Conservation (phyloP, 2,113 vertebrate genomes). For the Alces alces region DNA sequence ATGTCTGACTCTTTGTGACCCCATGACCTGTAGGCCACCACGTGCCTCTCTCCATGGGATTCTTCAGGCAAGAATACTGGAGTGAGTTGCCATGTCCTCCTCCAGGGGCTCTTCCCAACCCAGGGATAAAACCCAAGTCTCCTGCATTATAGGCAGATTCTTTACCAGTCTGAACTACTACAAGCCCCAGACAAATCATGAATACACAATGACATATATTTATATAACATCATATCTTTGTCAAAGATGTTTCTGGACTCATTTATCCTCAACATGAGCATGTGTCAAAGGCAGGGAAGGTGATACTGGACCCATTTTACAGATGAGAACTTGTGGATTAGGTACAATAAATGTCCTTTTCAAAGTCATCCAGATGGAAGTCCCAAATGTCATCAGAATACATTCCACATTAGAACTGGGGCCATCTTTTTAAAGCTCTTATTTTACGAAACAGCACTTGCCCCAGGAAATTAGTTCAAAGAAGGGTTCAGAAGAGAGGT, state of each 20-base stretch:
- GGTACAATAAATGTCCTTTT: neutral
- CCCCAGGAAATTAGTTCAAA: neutral
- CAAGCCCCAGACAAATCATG: neutral
- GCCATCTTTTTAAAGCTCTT: neutral
- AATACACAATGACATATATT: neutral
- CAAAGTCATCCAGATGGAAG: neutral
- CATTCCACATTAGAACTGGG: neutral
- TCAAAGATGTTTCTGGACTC: neutral
- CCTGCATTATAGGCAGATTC: neutral
- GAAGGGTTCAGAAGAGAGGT: neutral
- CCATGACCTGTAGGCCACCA: neutral
- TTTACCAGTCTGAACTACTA: neutral
- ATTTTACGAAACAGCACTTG: neutral
- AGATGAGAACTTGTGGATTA: neutral
- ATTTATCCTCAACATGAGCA: neutral
- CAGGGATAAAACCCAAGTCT: neutral
- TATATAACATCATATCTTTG: neutral
- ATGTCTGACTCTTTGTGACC: neutral
- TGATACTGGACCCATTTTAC: neutral
- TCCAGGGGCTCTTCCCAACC: neutral
- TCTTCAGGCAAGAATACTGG: neutral
- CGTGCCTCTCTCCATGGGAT: neutral
- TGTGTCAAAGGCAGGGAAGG: neutral
- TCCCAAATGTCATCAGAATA: neutral
- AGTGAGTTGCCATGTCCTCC: neutral